Base-by-base conservation (phyloP, 2,797 vertebrate species). In the Acanthurus leucopareius region DNA sequence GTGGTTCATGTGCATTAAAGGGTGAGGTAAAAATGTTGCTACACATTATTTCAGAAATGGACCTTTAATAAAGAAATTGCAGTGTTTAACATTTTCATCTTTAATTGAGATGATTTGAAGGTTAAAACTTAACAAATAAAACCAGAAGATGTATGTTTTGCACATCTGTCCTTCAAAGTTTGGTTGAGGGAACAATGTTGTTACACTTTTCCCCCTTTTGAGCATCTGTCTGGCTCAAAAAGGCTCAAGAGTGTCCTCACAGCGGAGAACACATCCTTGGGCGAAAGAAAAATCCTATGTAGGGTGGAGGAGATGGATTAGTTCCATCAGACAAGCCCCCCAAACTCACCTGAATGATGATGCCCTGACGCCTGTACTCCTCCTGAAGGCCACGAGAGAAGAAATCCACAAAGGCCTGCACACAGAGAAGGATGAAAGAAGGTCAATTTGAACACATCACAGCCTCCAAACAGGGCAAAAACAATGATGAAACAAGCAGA, bases 331-430 rank as follows among this genome's bases (percentile, higher is more conserved):
- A 14, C 2, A 3, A 47, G 2, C 28, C 28, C 3, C 7, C 13
- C 38, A 65, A 42, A 73, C 91, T 81, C 87, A 99, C 98, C 97
- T 99, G 98, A 86, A 99, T 94, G 80, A 97, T 96, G 93, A 99
- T 93, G 69, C 98, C 98, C 88, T 96, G 97, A 86, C 93, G 95
- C 86, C 90, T 95, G 83, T 99, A 99, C 86, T 99, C 98, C 62
- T 96, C 94, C 38, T 97, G 94, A 77, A 99, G 95, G 75, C 96
- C 94, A 80, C 70, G 96, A 69, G 98, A 99, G 92, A 99, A 99
- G 93, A 95, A 98, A 91, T 98, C 97, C 86, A 98, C 94, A 93
- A 99, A 99, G 69, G 95, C 96, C 98, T 99, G 86, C 71, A 85
- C 53, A 78, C 13, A 82, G 68, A 82, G 22, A 73, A 65, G 0